A percentile compares a stretch with the other conserved stretches of the same genome.
These are phyloP conservation scores for Anser cygnoides DNA, from an alignment of 2,113 vertebrate genomes.

Conservation along the genomic window DNA sequence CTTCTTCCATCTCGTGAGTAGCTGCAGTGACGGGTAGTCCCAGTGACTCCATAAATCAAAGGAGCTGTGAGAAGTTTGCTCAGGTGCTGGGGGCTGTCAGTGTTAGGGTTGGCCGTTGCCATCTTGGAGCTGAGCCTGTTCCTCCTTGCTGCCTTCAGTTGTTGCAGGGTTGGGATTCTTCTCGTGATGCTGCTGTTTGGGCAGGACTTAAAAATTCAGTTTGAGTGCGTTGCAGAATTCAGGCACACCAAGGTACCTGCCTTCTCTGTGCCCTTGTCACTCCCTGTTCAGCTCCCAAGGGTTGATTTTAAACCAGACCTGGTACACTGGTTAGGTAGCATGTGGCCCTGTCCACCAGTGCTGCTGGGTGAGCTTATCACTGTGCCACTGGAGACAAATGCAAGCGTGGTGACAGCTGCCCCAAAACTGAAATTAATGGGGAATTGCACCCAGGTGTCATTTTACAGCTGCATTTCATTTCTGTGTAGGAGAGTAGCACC, in stretches of 20 bases:
- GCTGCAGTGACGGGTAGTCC: not conserved
- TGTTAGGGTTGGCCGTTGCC: not conserved
- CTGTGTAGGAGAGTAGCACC: rapidly evolving
- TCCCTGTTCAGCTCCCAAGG: rapidly evolving
- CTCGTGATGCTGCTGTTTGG: not conserved
- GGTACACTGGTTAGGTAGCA: not conserved
- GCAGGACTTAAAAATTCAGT: not conserved
- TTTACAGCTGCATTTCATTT: not conserved
- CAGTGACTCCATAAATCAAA: not conserved
- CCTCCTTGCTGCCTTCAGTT: not conserved
- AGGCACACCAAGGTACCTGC: not conserved
- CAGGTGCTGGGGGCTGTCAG: not conserved
- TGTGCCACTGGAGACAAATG: not conserved
- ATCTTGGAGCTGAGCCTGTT: not conserved
- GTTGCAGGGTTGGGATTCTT: not conserved
- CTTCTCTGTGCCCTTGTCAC: not conserved
- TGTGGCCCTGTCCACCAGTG: rapidly evolving
- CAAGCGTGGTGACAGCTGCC: not conserved
- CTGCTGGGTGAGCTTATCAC: not conserved
- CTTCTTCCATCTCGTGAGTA: not conserved
- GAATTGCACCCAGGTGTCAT: not conserved
- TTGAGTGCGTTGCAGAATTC: not conserved
- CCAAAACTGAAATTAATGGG: not conserved
- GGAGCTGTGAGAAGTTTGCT: not conserved
- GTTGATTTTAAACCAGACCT: not conserved